Evolutionary conservation across 2,797 vertebrate genomes (phyloP).

Genomic region (Sebastes kiyomatsui): DNA sequence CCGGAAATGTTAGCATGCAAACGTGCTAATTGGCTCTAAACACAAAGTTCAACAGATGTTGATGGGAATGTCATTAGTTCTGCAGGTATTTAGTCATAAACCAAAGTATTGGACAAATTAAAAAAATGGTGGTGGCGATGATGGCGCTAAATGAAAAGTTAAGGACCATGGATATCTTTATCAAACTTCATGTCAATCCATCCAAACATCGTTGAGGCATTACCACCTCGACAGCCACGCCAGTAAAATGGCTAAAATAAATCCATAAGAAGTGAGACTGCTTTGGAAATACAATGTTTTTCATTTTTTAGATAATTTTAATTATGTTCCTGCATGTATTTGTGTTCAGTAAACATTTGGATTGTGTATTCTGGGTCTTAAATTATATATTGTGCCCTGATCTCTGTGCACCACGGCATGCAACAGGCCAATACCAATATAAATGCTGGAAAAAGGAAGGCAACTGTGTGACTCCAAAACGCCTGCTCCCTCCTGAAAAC

Average conservation of each 20-base stretch:
- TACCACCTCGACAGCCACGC: not conserved
- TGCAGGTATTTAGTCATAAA: not conserved
- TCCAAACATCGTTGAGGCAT: not conserved
- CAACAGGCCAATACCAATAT: not conserved
- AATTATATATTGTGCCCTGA: not conserved
- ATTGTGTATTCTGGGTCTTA: not conserved
- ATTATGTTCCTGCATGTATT: not conserved
- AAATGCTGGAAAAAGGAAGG: constrained; percentile 12
- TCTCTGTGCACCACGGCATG: not conserved
- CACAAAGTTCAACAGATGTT: not conserved
- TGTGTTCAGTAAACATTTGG: not conserved
- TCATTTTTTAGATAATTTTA: not conserved
- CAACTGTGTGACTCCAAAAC: not conserved
- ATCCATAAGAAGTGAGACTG: not conserved
- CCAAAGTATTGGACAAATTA: too few relatives aligned
- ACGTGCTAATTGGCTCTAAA: not conserved
- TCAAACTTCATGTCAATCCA: not conserved
- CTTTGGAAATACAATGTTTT: not conserved
- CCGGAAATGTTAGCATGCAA: not conserved
- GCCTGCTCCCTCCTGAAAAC: constrained; percentile 12
- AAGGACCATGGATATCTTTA: too few relatives aligned
- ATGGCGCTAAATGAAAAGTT: too few relatives aligned
- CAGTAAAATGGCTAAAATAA: not conserved
- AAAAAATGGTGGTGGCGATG: too few relatives aligned
- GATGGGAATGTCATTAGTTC: not conserved